Conservation (phyloP, 2,888 invertebrate species). For the Pilophorus perplexus region DNA sequence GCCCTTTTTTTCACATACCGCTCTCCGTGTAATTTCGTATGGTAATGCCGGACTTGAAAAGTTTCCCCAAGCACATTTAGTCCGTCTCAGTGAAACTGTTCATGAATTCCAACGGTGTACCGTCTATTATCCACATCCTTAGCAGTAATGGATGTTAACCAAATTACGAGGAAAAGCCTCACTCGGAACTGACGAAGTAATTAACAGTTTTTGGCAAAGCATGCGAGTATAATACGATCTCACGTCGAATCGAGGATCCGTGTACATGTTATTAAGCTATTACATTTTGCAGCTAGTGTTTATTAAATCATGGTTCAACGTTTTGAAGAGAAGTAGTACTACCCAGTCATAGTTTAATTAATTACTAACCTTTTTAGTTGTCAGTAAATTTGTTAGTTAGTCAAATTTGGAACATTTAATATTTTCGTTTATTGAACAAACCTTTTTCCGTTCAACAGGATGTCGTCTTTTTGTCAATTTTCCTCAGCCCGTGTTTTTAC, state of each 20-base stretch:
- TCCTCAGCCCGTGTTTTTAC: too few species aligned
- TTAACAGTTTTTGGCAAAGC: slow-evolving; percentile 9
- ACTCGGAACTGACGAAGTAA: not conserved
- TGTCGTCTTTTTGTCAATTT: too few species aligned
- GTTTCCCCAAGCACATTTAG: slow-evolving; percentile 6
- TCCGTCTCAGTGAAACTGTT: not conserved
- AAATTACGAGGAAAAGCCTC: slow-evolving; percentile 2
- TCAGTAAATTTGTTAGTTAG: too few species aligned
- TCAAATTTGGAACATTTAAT: too few species aligned
- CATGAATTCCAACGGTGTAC: slow-evolving; percentile 22
- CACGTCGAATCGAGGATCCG: not conserved
- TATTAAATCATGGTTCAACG: too few species aligned
- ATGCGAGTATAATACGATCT: not conserved
- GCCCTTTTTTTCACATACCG: not conserved
- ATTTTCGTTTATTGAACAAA: too few species aligned
- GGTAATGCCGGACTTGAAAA: not conserved
- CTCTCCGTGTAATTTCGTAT: not conserved
- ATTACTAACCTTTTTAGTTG: too few species aligned
- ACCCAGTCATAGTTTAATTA: too few species aligned
- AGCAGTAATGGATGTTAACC: not conserved
- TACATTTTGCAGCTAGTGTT: too few species aligned
- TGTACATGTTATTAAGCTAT: too few species aligned
- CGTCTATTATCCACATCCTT: not conserved
- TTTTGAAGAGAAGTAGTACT: too few species aligned
- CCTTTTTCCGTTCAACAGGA: too few species aligned